Percentiles rank a stretch among this genome's conserved stretches.
Conservation (phyloP, 2,888 invertebrate genomes). For the Diarsia mendica region DNA sequence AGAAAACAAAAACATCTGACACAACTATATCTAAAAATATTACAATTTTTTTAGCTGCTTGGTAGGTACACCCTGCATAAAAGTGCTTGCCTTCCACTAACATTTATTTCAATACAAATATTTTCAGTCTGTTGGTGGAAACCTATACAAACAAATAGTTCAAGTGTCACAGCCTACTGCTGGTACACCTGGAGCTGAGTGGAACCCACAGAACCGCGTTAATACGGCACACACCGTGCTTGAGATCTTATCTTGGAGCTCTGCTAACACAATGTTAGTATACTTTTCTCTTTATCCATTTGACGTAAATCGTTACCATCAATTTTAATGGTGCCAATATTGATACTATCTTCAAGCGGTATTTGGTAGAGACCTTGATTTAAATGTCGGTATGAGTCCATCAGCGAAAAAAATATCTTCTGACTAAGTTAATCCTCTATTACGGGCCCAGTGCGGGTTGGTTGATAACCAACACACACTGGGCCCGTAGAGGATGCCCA, state of each 20-base stretch:
- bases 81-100: neutral
- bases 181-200: slow-evolving; percentile 69
- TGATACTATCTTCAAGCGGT: neutral
- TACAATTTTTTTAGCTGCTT: neutral
- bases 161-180: slow-evolving; percentile 83
- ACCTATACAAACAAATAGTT: slow-evolving; percentile 92
- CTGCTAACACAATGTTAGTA: slow-evolving; percentile 92
- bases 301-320: neutral
- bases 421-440: too few species aligned
- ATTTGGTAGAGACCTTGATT: neutral
- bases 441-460: too few species aligned
- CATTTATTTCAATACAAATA: neutral
- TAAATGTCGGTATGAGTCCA: too few species aligned
- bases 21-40: neutral
- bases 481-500: too few species aligned
- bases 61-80: neutral
- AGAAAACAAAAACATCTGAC: neutral
- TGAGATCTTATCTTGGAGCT: slow-evolving; percentile 94
- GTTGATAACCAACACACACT: too few species aligned
- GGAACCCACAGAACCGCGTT: slow-evolving; percentile 78
- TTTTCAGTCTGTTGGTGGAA: slow-evolving; percentile 88
- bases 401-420: too few species aligned
- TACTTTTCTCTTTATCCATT: neutral
- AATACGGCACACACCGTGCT: slow-evolving; percentile 91
- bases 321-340: neutral